Evolutionary conservation across 2,888 invertebrate genomes (phyloP), one percentile per base, ranked within the genome.

Genomic region (Neria commutata): DNA sequence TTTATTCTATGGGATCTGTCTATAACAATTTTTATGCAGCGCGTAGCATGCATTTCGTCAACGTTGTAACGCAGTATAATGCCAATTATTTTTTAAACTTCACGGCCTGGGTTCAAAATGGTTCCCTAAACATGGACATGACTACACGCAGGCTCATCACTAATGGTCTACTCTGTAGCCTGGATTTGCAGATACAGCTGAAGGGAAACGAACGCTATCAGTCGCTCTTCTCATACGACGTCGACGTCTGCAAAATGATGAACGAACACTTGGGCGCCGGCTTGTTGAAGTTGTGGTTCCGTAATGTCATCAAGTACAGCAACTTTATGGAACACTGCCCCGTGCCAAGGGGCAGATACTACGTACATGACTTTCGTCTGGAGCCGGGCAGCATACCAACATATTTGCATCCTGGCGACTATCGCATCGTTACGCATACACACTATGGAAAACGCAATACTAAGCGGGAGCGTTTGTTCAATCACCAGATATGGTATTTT

Each of bases 291-390:
- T 46, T 2, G 29, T 70, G 65, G 73, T 73, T 69, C 50, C 66
- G 64, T 42, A 70, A 68, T 14, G 67, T 74, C 53, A 1, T 54
- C 0, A 55, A 65, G 16, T 10, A 67, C 11, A 52, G 72, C 1
- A 72, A 75, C 55, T 72, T 72, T 16, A 74, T 67, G 70, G 56
- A 53, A 11, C 73, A 65, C 40, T 72, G 75, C 25, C 72, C 72
- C 0, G 65, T 72, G 8, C n/a, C 37, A 2, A 62, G 63, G 40
- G 52, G 63, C 10, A 37, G 37, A n/a, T 71, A 73, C 34, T 71
- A 57, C 45, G 42, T 71, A 3, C 58, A 14, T 1, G 50, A 62
- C 10, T 71, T 73, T 73, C 60, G 56, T 24, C 2, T 73, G 50
- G 64, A 67, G 8, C 17, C 63, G 0, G 47, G 62, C 1, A 19